Evolutionary conservation across 2,797 vertebrate species (phyloP).

Genomic region (Mormyrus proboscirostris): DNA sequence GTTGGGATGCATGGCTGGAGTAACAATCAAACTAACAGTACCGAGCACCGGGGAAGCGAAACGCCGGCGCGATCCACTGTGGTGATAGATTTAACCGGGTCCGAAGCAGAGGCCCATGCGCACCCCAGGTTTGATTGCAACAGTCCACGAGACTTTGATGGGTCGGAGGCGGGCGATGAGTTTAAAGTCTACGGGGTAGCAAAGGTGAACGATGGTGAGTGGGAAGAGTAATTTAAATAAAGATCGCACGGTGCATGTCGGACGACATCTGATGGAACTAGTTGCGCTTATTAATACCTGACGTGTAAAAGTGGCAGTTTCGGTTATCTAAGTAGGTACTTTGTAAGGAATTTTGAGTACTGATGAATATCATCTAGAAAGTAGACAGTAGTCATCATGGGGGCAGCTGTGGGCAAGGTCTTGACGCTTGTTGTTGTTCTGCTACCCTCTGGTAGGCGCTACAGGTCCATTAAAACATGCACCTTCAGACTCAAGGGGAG

Average conservation of each 20-base stretch:
- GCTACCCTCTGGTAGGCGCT: not conserved
- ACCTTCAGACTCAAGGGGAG: not conserved
- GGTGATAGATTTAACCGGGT: constrained; percentile 37
- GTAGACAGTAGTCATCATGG: not conserved
- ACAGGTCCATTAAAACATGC: not conserved
- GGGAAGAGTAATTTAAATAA: not conserved
- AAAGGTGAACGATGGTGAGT: constrained; percentile 46
- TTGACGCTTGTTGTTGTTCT: constrained; percentile 34
- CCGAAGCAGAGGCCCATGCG: constrained; percentile 40
- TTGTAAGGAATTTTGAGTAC: not conserved
- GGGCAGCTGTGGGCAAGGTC: constrained; percentile 53
- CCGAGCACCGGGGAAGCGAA: constrained; percentile 28
- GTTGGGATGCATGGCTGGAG: not conserved
- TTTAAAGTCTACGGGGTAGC: constrained; percentile 13
- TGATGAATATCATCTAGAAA: not conserved
- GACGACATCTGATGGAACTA: not conserved
- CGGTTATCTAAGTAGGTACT: not conserved
- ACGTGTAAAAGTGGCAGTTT: not conserved
- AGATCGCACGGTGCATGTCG: not conserved
- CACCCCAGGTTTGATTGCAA: constrained; percentile 23
- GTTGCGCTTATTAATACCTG: not conserved
- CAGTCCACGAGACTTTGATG: constrained; percentile 39
- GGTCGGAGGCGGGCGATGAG: constrained; percentile 50
- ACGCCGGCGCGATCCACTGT: constrained; percentile 36
- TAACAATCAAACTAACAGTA: constrained; percentile 24